Percentiles rank a stretch among this genome's conserved stretches.
These are phyloP conservation scores for Herminia tarsipennalis DNA, from an alignment of 2,888 invertebrate genomes.

Conservation along the genomic window DNA sequence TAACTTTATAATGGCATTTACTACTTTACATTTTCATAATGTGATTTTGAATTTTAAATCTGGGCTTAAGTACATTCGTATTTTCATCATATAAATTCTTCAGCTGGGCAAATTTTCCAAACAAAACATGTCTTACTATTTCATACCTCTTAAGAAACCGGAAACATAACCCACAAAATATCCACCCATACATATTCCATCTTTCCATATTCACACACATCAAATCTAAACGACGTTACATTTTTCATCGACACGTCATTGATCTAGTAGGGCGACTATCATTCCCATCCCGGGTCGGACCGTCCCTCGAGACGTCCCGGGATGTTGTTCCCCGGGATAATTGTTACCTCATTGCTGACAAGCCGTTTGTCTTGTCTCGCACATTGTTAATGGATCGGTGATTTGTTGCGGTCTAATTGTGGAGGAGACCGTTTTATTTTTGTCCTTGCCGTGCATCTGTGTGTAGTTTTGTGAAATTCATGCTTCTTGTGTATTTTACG, in stretches of 20 bases:
- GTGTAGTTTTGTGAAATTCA: slow-evolving; percentile 1
- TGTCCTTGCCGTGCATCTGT: slow-evolving; percentile 7
- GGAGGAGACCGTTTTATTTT: slow-evolving; percentile 39
- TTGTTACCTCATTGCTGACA: slow-evolving; percentile 69
- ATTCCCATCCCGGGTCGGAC: slow-evolving; percentile 36
- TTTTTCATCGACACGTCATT: slow-evolving; percentile 39
- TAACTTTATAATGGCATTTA: no score
- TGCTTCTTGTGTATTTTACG: neutral
- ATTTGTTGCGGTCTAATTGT: slow-evolving; percentile 67
- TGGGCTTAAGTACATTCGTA: no score
- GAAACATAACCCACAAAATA: no score
- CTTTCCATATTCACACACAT: neutral
- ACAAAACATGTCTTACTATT: neutral
- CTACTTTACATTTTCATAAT: no score
- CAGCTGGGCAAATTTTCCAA: no score
- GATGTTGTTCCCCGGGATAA: slow-evolving; percentile 54
- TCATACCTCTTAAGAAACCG: no score
- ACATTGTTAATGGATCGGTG: slow-evolving; percentile 70
- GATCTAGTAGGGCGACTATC: slow-evolving; percentile 52
- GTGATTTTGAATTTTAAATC: neutral
- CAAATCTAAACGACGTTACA: slow-evolving; percentile 13
- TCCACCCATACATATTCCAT: neutral
- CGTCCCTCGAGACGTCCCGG: slow-evolving; percentile 50
- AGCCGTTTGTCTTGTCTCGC: slow-evolving; percentile 68
- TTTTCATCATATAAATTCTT: no score